Conservation (phyloP, 1,140 invertebrate species). For the Sycophila sp. region DNA sequence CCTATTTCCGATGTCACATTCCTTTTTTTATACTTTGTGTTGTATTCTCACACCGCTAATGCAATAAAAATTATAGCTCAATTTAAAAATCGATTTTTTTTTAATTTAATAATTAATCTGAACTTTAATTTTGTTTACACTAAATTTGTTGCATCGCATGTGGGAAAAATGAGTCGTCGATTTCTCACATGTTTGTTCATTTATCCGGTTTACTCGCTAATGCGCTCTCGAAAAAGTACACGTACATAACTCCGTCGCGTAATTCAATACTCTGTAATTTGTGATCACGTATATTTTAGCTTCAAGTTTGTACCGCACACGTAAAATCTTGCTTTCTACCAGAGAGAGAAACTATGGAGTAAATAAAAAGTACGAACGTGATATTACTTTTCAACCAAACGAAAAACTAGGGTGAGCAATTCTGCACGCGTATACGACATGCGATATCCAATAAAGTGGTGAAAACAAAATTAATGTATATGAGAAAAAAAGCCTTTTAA, state of each 20-base stretch:
- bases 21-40: no score
- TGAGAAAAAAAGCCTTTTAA: neutral
- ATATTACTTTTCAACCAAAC: neutral
- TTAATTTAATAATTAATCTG: no score
- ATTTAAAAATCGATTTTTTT: no score
- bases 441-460: neutral
- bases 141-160: neutral
- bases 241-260: neutral
- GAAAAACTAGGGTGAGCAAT: neutral
- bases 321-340: neutral
- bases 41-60: no score
- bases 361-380: neutral
- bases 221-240: conserved; percentile 4
- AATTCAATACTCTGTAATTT: conserved; percentile 10
- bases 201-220: neutral
- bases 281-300: neutral
- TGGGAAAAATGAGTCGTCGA: neutral
- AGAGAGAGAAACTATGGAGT: no score
- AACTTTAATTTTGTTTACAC: no score
- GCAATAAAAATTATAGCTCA: no score
- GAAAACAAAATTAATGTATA: neutral
- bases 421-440: neutral
- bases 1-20: no score
- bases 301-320: neutral
- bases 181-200: neutral